Evolutionary conservation across 92 coral and sea anemone species (phyloP).

Genomic region (Isaurus tuberculatus): DNA sequence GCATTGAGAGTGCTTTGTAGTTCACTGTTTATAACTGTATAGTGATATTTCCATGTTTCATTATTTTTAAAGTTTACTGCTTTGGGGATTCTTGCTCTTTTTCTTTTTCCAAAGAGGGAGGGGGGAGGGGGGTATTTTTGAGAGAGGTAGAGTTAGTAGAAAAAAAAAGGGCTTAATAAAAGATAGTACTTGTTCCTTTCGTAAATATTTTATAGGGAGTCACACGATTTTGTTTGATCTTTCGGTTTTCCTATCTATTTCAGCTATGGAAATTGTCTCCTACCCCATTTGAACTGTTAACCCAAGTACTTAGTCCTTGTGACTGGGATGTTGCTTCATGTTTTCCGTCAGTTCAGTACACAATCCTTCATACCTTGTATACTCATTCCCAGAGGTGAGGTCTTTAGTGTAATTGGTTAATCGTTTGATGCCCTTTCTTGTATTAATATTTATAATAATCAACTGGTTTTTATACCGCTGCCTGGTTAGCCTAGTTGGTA

Average conservation of each 20-base stretch:
- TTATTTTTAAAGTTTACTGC: no score
- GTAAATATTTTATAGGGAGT: background rate
- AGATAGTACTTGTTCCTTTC: no score
- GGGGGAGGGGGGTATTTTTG: no score
- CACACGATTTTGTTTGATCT: background rate
- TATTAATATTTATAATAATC: background rate
- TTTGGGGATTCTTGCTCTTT: no score
- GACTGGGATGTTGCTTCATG: conserved; percentile 91
- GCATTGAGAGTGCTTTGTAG: no score
- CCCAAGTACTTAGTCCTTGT: conserved; percentile 82
- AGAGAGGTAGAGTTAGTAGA: no score
- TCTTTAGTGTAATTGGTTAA: background rate
- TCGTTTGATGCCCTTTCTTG: background rate
- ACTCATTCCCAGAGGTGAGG: conserved; percentile 92
- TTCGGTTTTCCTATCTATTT: conserved; percentile 19
- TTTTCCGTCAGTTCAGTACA: conserved; percentile 95
- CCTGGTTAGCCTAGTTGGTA: no score
- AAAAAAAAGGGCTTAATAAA: no score
- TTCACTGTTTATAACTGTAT: no score
- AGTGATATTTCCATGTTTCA: no score
- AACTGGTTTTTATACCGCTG: background rate
- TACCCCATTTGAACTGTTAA: conserved; percentile 85
- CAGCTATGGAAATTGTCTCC: conserved; percentile 93
- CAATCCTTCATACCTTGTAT: conserved; percentile 88
- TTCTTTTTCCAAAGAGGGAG: no score